Evolutionary conservation across 2,113 vertebrate genomes (phyloP).

Genomic region (Loxodonta africana): DNA sequence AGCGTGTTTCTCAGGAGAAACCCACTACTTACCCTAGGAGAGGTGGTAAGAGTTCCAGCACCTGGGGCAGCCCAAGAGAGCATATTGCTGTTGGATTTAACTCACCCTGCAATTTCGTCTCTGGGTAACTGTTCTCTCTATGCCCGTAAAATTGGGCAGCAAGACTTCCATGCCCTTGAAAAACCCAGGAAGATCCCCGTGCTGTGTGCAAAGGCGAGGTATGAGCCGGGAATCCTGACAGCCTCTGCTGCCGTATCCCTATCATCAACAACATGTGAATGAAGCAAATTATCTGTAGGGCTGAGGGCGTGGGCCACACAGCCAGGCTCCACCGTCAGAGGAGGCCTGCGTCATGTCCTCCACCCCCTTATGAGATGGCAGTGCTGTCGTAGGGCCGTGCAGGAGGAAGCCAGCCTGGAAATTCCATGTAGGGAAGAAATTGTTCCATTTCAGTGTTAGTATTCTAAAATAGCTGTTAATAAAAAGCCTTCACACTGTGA

Average conservation of each 20-base stretch:
- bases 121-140: not conserved
- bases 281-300: constrained; percentile 81
- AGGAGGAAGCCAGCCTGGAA: constrained; percentile 86
- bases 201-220: not conserved
- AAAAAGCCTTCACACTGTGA: constrained; percentile 90
- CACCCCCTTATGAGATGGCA: constrained; percentile 86
- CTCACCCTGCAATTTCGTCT: not conserved
- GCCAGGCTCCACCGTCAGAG: constrained; percentile 74
- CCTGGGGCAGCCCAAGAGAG: not conserved
- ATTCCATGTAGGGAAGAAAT: constrained; percentile 89
- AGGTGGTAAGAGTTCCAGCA: not conserved
- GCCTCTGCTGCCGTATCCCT: constrained; percentile 39
- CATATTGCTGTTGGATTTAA: not conserved
- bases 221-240: constrained; percentile 41
- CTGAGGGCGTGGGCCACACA: constrained; percentile 78
- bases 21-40: not conserved
- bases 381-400: constrained; percentile 80
- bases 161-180: not conserved
- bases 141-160: not conserved
- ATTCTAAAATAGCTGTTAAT: constrained; percentile 92
- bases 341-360: constrained; percentile 85
- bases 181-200: not conserved
- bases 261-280: constrained; percentile 83
- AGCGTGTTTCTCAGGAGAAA: constrained; percentile 37
- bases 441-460: constrained; percentile 87